Conservation (phyloP, 2,113 vertebrate species). For the Peucedramus taeniatus region DNA sequence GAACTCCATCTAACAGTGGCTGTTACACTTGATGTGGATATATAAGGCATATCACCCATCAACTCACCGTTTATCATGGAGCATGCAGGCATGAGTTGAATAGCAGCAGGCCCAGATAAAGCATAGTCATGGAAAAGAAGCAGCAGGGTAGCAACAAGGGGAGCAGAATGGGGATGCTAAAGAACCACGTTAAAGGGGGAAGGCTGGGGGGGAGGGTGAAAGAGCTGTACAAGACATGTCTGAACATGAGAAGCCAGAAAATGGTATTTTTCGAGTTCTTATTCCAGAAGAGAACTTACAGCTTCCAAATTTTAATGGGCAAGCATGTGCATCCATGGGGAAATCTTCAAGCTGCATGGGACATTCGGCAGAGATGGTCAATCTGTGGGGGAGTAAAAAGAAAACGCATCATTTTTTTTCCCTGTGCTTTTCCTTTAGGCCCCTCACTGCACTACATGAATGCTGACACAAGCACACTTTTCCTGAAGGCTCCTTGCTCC, state of each 20-base stretch:
- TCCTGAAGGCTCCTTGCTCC: background rate
- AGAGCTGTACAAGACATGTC: background rate
- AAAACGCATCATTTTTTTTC: background rate
- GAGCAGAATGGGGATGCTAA: background rate
- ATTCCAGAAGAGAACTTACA: conserved; percentile 81
- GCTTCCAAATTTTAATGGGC: conserved; percentile 97
- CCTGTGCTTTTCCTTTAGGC: accelerated
- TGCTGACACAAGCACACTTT: background rate
- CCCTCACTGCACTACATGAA: background rate
- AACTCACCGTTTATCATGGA: background rate
- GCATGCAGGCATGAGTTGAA: background rate
- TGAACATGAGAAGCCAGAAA: background rate
- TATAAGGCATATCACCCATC: background rate
- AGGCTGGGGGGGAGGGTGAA: background rate
- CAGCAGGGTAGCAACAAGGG: background rate
- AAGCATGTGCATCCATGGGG: conserved; percentile 96
- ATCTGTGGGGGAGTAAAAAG: conserved; percentile 67
- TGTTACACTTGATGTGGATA: background rate
- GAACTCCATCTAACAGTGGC: background rate
- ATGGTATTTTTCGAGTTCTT: background rate
- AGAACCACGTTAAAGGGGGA: background rate
- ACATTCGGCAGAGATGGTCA: conserved; percentile 96
- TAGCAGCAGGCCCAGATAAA: background rate
- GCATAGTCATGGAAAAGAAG: background rate
- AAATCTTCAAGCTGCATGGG: conserved; percentile 99